Evolutionary conservation across 2,888 invertebrate genomes (phyloP).

Genomic region (Drosophila vallismaia): DNA sequence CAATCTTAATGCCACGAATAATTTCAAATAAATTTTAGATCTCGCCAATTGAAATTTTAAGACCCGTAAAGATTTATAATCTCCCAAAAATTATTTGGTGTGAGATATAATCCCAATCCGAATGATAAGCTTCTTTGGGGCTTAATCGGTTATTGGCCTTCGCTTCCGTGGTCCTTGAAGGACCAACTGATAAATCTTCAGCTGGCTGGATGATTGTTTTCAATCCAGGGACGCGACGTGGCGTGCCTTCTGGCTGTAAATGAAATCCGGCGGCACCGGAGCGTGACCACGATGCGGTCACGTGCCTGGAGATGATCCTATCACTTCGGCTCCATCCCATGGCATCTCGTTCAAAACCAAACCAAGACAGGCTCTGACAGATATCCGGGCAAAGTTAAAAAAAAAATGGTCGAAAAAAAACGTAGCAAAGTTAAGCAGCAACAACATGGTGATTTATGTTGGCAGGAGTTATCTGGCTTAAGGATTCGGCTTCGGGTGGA

Average conservation of each 20-base stretch:
- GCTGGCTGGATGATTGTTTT: conserved; percentile 43
- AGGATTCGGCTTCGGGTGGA: conserved; percentile 14
- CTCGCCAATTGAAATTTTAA: conserved; percentile 26
- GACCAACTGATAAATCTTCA: conserved; percentile 32
- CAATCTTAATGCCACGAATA: background rate
- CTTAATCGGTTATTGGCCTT: conserved; percentile 33
- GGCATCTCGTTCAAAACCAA: background rate
- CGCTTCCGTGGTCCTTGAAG: conserved; percentile 18
- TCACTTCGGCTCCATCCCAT: background rate
- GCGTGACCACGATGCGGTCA: conserved; percentile 66
- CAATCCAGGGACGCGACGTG: conserved; percentile 38
- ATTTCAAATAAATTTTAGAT: background rate
- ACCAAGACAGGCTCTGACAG: conserved; percentile 53
- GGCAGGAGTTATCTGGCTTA: conserved; percentile 41
- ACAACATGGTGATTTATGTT: conserved; percentile 69
- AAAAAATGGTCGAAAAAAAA: conserved; percentile 13
- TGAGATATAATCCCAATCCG: background rate
- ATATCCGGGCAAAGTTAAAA: conserved; percentile 64
- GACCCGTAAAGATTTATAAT: conserved; percentile 16
- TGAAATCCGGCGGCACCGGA: conserved; percentile 55
- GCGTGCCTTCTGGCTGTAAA: conserved; percentile 49
- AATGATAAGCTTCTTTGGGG: conserved; percentile 18
- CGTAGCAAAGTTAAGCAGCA: conserved; percentile 45
- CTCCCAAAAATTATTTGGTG: conserved; percentile 10
- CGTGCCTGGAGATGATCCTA: conserved; percentile 51